phyloP scores from a whole-genome alignment of 2,113 vertebrate genomes.

The Sapajus apella region DNA sequence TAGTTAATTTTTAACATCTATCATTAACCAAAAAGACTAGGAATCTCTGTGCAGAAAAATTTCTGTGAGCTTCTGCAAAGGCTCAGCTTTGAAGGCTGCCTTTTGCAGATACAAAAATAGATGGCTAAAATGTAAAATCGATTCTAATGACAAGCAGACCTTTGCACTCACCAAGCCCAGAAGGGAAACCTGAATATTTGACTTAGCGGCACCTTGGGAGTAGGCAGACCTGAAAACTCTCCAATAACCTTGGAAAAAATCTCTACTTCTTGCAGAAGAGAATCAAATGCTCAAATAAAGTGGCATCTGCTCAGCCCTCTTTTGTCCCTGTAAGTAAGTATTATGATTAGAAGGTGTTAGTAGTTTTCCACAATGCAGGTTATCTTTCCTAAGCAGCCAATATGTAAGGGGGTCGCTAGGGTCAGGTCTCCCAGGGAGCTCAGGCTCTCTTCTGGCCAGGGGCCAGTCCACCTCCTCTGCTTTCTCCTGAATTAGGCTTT shows the following conservation, averaged over 20 bases:
- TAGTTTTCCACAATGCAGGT: neutral
- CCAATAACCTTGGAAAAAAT: constrained; percentile 69
- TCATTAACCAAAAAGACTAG: neutral
- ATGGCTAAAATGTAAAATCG: constrained; percentile 69
- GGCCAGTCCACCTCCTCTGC: fast-evolving
- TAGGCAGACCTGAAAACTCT: constrained; percentile 54
- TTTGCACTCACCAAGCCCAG: constrained; percentile 35
- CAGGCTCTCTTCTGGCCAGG: neutral
- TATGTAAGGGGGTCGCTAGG: fast-evolving
- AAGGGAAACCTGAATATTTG: constrained; percentile 66
- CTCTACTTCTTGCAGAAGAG: constrained; percentile 30
- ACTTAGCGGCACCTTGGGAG: constrained; percentile 66
- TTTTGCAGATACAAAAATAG: constrained; percentile 72
- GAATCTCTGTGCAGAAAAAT: neutral
- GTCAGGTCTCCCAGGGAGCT: neutral
- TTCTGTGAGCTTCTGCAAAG: constrained; percentile 36
- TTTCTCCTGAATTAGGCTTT: neutral
- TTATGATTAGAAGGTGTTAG: neutral
- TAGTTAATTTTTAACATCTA: neutral
- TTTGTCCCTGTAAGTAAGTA: neutral
- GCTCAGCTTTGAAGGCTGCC: constrained; percentile 55
- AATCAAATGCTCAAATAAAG: neutral
- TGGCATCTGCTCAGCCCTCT: neutral
- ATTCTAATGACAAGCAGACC: constrained; percentile 66
- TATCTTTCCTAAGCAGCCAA: neutral